Percentiles rank a stretch among this genome's conserved stretches.
phyloP scores from a whole-genome alignment of 2,113 vertebrate species.

The Tychaedon coryphoeus region DNA sequence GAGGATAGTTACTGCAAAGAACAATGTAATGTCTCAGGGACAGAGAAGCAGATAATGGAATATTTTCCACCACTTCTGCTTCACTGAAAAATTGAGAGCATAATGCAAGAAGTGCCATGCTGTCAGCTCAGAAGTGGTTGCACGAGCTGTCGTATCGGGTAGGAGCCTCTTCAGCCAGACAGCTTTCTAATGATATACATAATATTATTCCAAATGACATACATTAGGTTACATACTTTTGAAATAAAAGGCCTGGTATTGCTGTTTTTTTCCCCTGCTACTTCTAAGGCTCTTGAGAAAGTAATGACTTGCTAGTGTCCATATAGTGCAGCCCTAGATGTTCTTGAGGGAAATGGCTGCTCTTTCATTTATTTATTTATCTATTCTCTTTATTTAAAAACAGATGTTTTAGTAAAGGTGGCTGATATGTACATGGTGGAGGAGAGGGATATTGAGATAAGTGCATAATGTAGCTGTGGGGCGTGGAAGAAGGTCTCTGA shows the following conservation, averaged over 20 bases:
- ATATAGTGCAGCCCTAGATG: neutral
- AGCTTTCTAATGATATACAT: neutral
- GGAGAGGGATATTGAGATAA: neutral
- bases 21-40: neutral
- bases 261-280: neutral
- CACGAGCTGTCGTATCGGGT: neutral
- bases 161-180: slow-evolving; percentile 1
- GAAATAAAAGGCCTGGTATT: neutral
- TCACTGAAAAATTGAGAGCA: neutral
- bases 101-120: neutral
- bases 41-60: neutral
- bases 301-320: neutral
- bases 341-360: neutral
- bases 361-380: neutral
- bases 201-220: neutral
- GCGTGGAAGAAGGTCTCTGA: neutral
- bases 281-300: neutral
- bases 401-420: neutral
- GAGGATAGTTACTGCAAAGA: neutral
- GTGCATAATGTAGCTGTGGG: neutral
- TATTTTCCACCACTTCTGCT: neutral
- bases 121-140: neutral
- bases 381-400: neutral
- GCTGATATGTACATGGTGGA: neutral
- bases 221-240: neutral